Evolutionary conservation across 2,888 invertebrate genomes (phyloP).

Genomic region (Griposia aprilina): DNA sequence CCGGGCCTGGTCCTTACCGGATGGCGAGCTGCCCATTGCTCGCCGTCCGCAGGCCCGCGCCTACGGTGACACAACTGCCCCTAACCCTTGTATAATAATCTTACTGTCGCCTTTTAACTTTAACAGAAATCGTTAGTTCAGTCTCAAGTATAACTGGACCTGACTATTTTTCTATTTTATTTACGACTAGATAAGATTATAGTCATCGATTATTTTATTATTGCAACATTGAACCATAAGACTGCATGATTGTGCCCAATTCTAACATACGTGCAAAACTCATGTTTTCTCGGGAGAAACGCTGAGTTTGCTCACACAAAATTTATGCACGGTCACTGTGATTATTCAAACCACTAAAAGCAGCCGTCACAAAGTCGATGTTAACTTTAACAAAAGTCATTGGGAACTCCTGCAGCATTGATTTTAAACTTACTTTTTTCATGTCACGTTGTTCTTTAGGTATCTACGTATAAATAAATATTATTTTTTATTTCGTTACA

Average conservation of each 20-base stretch:
- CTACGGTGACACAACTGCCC: slow-evolving; percentile 4
- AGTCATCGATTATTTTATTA: background rate
- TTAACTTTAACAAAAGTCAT: slow-evolving; percentile 67
- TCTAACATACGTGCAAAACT: slow-evolving; percentile 9
- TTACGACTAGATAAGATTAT: background rate
- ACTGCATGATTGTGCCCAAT: background rate
- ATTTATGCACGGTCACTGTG: slow-evolving; percentile 61
- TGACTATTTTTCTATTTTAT: background rate
- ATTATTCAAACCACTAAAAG: slow-evolving; percentile 61
- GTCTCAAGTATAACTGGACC: background rate
- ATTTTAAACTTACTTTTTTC: slow-evolving; percentile 69
- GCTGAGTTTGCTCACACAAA: slow-evolving; percentile 25
- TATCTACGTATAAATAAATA: slow-evolving; percentile 81
- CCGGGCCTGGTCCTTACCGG: too few species aligned
- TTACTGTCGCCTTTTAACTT: background rate
- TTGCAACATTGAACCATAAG: background rate
- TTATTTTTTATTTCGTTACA: slow-evolving; percentile 86
- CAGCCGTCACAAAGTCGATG: slow-evolving; percentile 59
- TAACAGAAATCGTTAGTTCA: background rate
- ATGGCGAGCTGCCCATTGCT: too few species aligned
- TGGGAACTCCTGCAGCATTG: slow-evolving; percentile 68
- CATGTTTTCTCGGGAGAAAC: slow-evolving; percentile 27
- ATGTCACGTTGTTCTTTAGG: slow-evolving; percentile 74
- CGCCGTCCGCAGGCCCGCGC: too few species aligned
- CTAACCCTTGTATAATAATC: slow-evolving; percentile 12